phyloP scores from a whole-genome alignment of 2,888 invertebrate genomes.

The Epinotia ramella region DNA sequence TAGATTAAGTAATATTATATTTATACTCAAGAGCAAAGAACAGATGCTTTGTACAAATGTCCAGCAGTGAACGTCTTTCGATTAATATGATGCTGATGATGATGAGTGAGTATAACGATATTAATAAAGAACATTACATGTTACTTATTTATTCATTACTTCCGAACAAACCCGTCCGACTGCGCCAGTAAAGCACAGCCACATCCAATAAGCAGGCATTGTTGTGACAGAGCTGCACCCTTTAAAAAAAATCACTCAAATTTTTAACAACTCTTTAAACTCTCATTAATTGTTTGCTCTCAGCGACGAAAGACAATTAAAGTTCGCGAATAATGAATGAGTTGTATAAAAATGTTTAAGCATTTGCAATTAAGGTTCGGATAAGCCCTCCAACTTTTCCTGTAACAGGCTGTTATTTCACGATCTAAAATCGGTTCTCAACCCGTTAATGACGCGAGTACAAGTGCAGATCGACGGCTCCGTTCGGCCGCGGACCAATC shows the following conservation, averaged over 20 bases:
- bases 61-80: too few species aligned
- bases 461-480: conserved; percentile 85
- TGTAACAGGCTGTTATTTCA: conserved; percentile 85
- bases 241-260: conserved; percentile 33
- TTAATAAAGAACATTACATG: too few species aligned
- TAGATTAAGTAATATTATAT: background rate
- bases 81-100: too few species aligned
- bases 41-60: too few species aligned
- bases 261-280: conserved; percentile 45
- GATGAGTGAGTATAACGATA: too few species aligned
- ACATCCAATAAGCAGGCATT: conserved; percentile 8
- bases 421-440: conserved; percentile 85
- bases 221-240: conserved; percentile 38
- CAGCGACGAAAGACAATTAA: conserved; percentile 49
- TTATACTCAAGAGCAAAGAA: too few species aligned
- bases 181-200: background rate
- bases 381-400: conserved; percentile 83
- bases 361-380: conserved; percentile 79
- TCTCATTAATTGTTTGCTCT: conserved; percentile 43
- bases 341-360: conserved; percentile 56
- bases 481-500: conserved; percentile 86
- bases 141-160: background rate
- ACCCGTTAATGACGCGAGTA: conserved; percentile 85
- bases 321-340: conserved; percentile 49
- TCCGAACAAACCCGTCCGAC: background rate